A percentile compares a stretch with the other conserved stretches of the same genome.
Evolutionary conservation across 2,888 invertebrate genomes (phyloP).

Genomic region (Dynastes grantii): DNA sequence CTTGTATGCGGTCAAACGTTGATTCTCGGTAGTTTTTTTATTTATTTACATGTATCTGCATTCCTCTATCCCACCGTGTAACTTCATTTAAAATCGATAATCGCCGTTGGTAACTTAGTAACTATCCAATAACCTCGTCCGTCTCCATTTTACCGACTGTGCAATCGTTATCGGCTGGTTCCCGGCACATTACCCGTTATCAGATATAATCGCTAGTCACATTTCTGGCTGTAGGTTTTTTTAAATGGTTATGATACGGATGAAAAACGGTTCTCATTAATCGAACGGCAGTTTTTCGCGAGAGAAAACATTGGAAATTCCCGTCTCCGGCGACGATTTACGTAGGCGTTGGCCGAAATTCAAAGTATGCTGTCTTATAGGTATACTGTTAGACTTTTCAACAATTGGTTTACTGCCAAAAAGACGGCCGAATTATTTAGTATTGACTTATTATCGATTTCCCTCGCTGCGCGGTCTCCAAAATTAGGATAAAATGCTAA

Average conservation of each 20-base stretch:
- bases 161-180: slow-evolving; percentile 24
- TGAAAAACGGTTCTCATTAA: slow-evolving; percentile 7
- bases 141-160: slow-evolving; percentile 36
- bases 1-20: too few relatives aligned
- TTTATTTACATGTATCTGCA: slow-evolving; percentile 5
- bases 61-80: background rate
- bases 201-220: background rate
- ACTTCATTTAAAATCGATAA: slow-evolving; percentile 41
- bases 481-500: slow-evolving; percentile 4
- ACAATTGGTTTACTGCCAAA: slow-evolving; percentile 32
- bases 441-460: slow-evolving; percentile 36
- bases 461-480: background rate
- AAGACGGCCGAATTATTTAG: background rate
- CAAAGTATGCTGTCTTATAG: slow-evolving; percentile 9
- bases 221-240: background rate
- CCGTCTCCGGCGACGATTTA: background rate
- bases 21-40: background rate
- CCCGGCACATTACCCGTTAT: background rate
- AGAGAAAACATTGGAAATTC: slow-evolving; percentile 38
- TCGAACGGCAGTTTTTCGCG: background rate
- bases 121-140: slow-evolving; percentile 12
- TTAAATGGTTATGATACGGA: background rate
- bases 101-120: slow-evolving; percentile 30
- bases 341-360: slow-evolving; percentile 46
- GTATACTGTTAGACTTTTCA: slow-evolving; percentile 4